Conservation (phyloP, 2,888 invertebrate genomes). For the Rhamphomyia laevipes region DNA sequence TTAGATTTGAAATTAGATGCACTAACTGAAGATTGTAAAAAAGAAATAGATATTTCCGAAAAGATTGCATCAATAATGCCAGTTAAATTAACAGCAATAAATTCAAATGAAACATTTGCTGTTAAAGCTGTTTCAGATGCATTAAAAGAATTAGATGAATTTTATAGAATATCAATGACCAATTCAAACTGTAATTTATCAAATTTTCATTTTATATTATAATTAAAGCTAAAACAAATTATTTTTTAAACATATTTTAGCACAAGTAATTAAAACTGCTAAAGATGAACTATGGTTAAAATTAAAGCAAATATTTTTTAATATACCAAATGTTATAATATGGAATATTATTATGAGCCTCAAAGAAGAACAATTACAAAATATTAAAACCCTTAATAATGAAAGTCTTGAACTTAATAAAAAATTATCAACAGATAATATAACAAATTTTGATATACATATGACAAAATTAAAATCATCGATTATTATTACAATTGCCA, state of each 20-base stretch:
- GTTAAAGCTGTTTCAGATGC: slow-evolving; percentile 23
- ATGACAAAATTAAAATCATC: slow-evolving; percentile 27
- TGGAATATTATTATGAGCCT: slow-evolving; percentile 28
- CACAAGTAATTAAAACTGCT: slow-evolving; percentile 19
- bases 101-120: slow-evolving; percentile 26
- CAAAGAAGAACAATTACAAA: slow-evolving; percentile 30
- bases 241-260: slow-evolving; percentile 10
- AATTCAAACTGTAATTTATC: slow-evolving; percentile 18
- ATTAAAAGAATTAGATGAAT: slow-evolving; percentile 25
- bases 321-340: slow-evolving; percentile 28
- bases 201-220: no score
- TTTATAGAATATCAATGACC: slow-evolving; percentile 23
- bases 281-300: slow-evolving; percentile 28
- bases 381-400: slow-evolving; percentile 26
- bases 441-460: slow-evolving; percentile 25
- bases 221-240: no score
- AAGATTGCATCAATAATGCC: slow-evolving; percentile 27
- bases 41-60: slow-evolving; percentile 22
- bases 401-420: slow-evolving; percentile 4
- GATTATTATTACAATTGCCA: slow-evolving; percentile 26
- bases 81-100: slow-evolving; percentile 23
- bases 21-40: slow-evolving; percentile 19
- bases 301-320: slow-evolving; percentile 25
- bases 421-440: slow-evolving; percentile 13
- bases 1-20: slow-evolving; percentile 24